phyloP scores from a whole-genome alignment of 1,140 invertebrate genomes.

The Hesperophylax magnus region DNA sequence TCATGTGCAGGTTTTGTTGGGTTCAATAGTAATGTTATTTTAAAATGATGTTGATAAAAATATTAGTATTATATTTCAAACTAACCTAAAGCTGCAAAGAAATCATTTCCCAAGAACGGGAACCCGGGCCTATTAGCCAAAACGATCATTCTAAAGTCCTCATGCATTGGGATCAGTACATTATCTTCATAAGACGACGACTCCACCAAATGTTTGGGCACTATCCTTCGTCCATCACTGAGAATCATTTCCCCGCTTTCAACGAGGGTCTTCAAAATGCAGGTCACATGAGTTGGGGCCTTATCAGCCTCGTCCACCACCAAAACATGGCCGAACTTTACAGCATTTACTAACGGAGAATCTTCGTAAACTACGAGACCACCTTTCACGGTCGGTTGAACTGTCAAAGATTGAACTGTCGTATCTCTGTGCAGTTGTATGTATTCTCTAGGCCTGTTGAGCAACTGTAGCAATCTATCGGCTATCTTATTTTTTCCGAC shows the following conservation, averaged over 20 bases:
- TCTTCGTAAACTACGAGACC: conserved; percentile 94
- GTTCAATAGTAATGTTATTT: neutral
- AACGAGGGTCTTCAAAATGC: conserved; percentile 94
- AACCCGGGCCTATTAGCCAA: conserved; percentile 97
- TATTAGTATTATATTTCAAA: conserved; percentile 37
- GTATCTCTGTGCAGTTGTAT: conserved; percentile 97
- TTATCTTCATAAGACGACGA: conserved; percentile 63
- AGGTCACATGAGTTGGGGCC: conserved; percentile 96
- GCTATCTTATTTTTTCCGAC: conserved; percentile 98
- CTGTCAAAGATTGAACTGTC: conserved; percentile 94
- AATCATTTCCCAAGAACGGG: conserved; percentile 97
- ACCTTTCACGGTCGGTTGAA: conserved; percentile 91
- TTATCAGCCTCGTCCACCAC: conserved; percentile 98
- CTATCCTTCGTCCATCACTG: conserved; percentile 92
- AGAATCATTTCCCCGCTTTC: conserved; percentile 96
- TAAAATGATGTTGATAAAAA: neutral
- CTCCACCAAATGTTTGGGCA: conserved; percentile 71
- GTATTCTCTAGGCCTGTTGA: conserved; percentile 94
- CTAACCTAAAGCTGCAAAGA: conserved; percentile 83
- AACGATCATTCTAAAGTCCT: conserved; percentile 92
- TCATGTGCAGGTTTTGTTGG: neutral
- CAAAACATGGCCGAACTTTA: conserved; percentile 89
- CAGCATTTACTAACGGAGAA: conserved; percentile 93
- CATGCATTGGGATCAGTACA: conserved; percentile 82
- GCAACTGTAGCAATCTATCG: conserved; percentile 89